Conservation (phyloP, 2,113 vertebrate species). For the Parus major region DNA sequence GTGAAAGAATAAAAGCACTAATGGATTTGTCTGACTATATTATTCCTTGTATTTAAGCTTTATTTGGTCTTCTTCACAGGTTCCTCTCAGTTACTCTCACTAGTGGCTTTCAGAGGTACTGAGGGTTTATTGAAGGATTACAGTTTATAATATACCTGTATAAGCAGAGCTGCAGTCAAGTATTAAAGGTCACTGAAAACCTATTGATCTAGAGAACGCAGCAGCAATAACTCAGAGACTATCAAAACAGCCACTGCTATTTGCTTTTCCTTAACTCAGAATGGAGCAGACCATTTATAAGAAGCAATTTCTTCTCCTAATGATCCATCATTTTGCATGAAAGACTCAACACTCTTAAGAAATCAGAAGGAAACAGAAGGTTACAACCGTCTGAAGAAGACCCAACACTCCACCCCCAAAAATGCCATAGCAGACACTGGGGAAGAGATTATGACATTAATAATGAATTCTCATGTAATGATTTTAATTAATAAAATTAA, state of each 20-base stretch:
- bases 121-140: not conserved
- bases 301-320: not conserved
- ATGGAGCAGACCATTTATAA: not conserved
- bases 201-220: slow-evolving; percentile 16
- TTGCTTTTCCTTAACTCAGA: not conserved
- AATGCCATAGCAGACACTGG: not conserved
- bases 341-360: not conserved
- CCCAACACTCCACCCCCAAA: not conserved
- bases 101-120: not conserved
- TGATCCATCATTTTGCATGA: not conserved
- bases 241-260: not conserved
- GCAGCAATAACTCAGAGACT: not conserved
- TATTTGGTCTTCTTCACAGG: not conserved
- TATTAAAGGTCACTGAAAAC: slow-evolving; percentile 5
- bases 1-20: slow-evolving; percentile 48
- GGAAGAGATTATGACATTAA: not conserved
- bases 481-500: not conserved
- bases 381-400: not conserved
- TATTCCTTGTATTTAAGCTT: slow-evolving; percentile 11
- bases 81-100: not conserved
- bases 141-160: not conserved
- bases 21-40: slow-evolving; percentile 52
- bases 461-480: not conserved
- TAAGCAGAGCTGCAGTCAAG: not conserved
- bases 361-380: not conserved